A percentile compares a stretch with the other conserved stretches of the same genome.
Evolutionary conservation across 2,797 vertebrate genomes (phyloP).

Genomic region (Sebastes oblongus): DNA sequence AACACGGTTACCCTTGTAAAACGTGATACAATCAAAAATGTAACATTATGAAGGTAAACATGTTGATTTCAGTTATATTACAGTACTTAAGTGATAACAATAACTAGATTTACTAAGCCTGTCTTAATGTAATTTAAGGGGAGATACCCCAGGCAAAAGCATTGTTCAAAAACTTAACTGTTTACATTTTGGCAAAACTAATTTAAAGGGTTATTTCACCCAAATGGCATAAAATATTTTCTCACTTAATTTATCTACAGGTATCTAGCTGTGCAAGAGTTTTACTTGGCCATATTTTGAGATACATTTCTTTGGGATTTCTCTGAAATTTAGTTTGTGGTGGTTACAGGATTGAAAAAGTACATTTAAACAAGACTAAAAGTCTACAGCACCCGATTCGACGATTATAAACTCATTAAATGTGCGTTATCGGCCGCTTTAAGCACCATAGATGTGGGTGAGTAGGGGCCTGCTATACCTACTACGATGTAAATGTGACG

Average conservation of each 20-base stretch:
- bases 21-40: background rate
- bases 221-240: background rate
- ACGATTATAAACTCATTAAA: too few relatives aligned
- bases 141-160: too few relatives aligned
- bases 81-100: accelerated
- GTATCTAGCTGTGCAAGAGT: too few relatives aligned
- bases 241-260: too few relatives aligned
- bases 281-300: background rate
- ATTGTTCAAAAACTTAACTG: accelerated
- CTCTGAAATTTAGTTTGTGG: background rate
- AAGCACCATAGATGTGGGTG: too few relatives aligned
- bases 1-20: background rate
- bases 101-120: accelerated
- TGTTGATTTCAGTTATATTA: background rate
- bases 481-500: accelerated
- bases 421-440: too few relatives aligned
- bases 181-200: background rate
- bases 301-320: background rate
- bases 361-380: too few relatives aligned
- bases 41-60: background rate
- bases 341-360: background rate
- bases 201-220: background rate
- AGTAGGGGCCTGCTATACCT: too few relatives aligned
- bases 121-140: background rate
- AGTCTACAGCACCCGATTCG: too few relatives aligned